phyloP scores from a whole-genome alignment of 2,888 invertebrate species.

The Chaetogeoica ovagalla region DNA sequence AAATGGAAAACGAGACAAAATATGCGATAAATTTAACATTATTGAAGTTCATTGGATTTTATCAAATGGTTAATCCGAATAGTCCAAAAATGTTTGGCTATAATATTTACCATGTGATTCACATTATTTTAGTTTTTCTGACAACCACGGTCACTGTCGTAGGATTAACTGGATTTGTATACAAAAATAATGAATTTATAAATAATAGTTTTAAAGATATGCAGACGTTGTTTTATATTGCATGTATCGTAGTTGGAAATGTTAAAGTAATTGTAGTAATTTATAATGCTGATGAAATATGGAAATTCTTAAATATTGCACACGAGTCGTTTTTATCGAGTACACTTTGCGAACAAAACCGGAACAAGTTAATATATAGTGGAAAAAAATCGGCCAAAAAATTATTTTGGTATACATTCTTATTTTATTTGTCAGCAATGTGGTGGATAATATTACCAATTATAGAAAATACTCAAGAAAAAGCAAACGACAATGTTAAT shows the following conservation, averaged over 20 bases:
- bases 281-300: background rate
- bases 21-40: background rate
- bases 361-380: background rate
- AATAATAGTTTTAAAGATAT: background rate
- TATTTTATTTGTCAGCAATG: background rate
- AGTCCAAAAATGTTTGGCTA: background rate
- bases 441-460: background rate
- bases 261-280: background rate
- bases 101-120: background rate
- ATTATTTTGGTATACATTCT: background rate
- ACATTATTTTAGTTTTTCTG: background rate
- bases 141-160: background rate
- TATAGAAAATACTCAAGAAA: background rate
- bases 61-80: conserved; percentile 8
- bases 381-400: background rate
- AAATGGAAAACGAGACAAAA: background rate
- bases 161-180: background rate
- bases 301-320: background rate
- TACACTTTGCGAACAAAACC: background rate
- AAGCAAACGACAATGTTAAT: background rate
- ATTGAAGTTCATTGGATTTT: conserved; percentile 9
- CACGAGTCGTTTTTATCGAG: background rate
- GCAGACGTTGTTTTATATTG: background rate
- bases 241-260: background rate
- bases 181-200: background rate